Conservation (phyloP, 2,113 vertebrate genomes). For the Halichoerus grypus region DNA sequence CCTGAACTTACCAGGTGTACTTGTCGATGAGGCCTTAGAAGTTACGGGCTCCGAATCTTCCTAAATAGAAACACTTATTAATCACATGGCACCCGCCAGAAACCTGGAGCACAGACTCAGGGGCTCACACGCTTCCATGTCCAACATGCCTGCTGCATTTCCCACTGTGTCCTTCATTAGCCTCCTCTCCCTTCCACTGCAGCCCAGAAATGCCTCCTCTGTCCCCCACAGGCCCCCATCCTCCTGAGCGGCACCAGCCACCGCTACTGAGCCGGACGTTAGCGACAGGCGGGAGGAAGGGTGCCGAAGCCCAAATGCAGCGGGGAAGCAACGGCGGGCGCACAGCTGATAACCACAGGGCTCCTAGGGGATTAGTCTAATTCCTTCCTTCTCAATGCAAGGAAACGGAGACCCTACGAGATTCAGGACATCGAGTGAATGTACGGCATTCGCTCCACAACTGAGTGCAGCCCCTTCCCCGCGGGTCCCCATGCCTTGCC, state of each 20-base stretch:
- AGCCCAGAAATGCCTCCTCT: background rate
- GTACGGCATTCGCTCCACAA: background rate
- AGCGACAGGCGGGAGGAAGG: background rate
- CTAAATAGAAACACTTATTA: conserved; percentile 84
- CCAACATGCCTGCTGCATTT: background rate
- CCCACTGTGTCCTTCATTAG: background rate
- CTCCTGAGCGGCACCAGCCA: background rate
- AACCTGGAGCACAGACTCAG: background rate
- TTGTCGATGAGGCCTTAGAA: conserved; percentile 95
- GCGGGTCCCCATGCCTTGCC: background rate
- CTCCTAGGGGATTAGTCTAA: background rate
- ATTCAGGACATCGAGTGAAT: background rate
- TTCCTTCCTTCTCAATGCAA: background rate
- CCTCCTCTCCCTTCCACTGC: background rate
- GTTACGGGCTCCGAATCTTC: conserved; percentile 94
- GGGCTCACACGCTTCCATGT: background rate
- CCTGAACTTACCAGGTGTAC: conserved; percentile 94
- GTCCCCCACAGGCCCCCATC: background rate
- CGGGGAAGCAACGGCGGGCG: background rate
- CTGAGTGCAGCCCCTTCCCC: background rate
- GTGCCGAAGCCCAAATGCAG: background rate
- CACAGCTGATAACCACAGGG: no score
- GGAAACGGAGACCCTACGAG: background rate
- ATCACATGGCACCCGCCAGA: background rate
- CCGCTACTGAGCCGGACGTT: rapidly evolving